Base-by-base conservation (phyloP, 1,140 invertebrate species). In the Drosophila willistoni region DNA sequence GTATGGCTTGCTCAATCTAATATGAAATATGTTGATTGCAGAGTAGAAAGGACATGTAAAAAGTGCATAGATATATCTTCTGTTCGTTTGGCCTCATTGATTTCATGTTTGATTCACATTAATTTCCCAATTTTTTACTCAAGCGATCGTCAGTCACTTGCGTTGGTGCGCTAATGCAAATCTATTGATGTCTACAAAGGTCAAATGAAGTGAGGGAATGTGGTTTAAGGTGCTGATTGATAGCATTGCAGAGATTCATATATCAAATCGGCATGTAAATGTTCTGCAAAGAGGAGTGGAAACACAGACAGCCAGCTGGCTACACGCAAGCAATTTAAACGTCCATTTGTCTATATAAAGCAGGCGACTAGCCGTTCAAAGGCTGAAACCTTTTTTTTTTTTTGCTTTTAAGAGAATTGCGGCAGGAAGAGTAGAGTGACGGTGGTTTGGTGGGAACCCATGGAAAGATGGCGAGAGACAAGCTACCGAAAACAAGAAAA, bases 191-290 rank as follows among this genome's bases (percentile, higher is more conserved):
- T 39, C 36, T 12, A 39, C 10, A 39, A 9, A 47, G 14, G 44
- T 47, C 44, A 51, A 51, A 22, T 51, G 17, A 51, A 51, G 17
- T 22, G 17, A 13, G 6, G 9, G 19, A 3, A 22, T 51, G 17
- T 3, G 19, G 44, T 51, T 51, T 14, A 71, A 82, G 51, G 59
- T 59, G 44, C 76, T 87, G 83, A 86, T 87, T 87, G 76, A 87
- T 86, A 69, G 83, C 68, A 55, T 71, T 69, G 54, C 69, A 71
- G 69, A 69, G 70, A 82, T 71, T 86, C 83, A 82, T 86, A 87
- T 86, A 86, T 87, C 83, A 87, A 82, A 87, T 86, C 79, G 79
- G 67, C 83, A 87, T 86, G 83, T 79, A 87, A 87, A 82, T 83
- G 65, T 42, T 64, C 60, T 65, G 55, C 34, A 51, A 0, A 70